phyloP scores from a whole-genome alignment of 1,140 invertebrate species.

The Delia radicum region DNA sequence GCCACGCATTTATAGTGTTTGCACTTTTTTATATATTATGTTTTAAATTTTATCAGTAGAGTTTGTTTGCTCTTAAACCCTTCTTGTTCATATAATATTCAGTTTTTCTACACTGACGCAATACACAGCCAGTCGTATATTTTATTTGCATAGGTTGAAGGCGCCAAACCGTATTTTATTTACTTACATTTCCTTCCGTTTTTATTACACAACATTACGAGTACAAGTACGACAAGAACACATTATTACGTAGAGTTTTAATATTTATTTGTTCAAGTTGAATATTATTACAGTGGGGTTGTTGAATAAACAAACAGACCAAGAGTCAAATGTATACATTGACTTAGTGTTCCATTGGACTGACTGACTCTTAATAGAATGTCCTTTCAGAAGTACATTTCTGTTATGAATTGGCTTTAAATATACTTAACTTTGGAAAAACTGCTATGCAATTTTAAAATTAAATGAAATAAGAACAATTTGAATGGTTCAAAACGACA shows the following conservation, averaged over 20 bases:
- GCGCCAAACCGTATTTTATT: conserved; percentile 23
- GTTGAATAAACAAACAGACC: neutral
- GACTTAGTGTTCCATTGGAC: neutral
- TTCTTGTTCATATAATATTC: neutral
- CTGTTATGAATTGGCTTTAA: neutral
- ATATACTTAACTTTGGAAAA: neutral
- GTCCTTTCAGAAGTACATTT: neutral
- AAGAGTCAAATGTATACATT: neutral
- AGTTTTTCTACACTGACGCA: neutral
- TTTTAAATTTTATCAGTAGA: neutral
- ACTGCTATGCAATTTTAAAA: too few relatives aligned
- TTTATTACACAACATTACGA: conserved; percentile 15
- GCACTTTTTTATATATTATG: neutral
- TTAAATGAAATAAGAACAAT: too few relatives aligned
- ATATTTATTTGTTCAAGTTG: neutral
- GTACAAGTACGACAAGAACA: too few relatives aligned
- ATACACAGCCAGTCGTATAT: neutral
- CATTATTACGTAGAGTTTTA: too few relatives aligned
- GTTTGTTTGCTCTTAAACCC: neutral
- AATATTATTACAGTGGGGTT: neutral
- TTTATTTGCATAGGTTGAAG: conserved; percentile 21
- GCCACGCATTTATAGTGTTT: conserved; percentile 12
- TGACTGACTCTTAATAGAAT: neutral
- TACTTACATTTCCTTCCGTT: conserved; percentile 20
- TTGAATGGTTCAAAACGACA: too few relatives aligned